Evolutionary conservation across 2,797 vertebrate species (phyloP).

Genomic region (Amblyopsis hoosieri): DNA sequence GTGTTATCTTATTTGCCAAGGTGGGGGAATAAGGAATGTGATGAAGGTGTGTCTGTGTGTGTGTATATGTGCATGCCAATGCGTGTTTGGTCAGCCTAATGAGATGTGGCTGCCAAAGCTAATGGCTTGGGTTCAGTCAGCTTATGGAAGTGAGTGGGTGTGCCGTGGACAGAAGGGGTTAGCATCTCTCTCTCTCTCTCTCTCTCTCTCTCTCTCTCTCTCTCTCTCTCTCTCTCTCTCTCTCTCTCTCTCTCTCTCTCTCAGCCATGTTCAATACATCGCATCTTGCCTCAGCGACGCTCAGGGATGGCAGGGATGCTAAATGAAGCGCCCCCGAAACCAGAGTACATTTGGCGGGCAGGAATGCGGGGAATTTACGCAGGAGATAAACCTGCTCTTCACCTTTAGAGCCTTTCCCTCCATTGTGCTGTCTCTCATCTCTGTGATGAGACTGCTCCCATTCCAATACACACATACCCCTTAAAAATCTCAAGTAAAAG

Average conservation of each 20-base stretch:
- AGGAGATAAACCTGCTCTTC: constrained; percentile 37
- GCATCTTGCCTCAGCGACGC: constrained; percentile 8
- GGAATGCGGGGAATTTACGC: constrained; percentile 32
- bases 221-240: constrained; percentile 23
- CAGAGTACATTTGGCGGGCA: not conserved
- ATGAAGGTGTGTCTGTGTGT: constrained; percentile 10
- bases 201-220: constrained; percentile 25
- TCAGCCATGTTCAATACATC: not conserved
- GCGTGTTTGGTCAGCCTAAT: constrained; percentile 36
- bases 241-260: constrained; percentile 4
- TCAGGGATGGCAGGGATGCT: constrained; percentile 49
- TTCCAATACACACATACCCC: no score
- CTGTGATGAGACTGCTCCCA: not conserved
- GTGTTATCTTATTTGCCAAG: constrained; percentile 7
- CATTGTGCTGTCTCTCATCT: constrained; percentile 32
- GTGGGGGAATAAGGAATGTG: constrained; percentile 3
- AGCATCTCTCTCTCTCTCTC: constrained; percentile 23
- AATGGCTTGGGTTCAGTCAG: constrained; percentile 21
- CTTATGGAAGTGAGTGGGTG: constrained; percentile 27
- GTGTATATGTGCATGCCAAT: constrained; percentile 5
- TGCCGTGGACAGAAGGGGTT: constrained; percentile 10
- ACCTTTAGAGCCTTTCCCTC: constrained; percentile 32
- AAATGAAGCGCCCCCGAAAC: constrained; percentile 39
- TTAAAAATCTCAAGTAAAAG: no score
- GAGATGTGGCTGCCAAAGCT: constrained; percentile 25